Conservation (phyloP, 2,888 invertebrate species). For the Ariolimax columbianus region DNA sequence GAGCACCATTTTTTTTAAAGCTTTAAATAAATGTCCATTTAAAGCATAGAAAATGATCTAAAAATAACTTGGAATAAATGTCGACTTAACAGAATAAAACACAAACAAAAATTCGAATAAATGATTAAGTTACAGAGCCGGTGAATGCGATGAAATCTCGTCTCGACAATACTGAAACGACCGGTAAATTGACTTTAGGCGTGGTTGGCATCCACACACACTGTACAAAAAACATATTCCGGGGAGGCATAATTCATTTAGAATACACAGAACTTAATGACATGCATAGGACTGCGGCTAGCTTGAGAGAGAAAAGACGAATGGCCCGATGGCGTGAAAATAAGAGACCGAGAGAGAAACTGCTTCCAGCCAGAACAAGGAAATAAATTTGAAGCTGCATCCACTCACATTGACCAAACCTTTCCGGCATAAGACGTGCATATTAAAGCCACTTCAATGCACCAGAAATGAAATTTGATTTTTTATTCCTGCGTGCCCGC, state of each 20-base stretch:
- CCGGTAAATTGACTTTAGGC: not conserved
- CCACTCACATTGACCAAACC: slow-evolving; percentile 42
- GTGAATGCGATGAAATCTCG: not conserved
- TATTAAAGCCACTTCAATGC: slow-evolving; percentile 45
- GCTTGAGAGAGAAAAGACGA: slow-evolving; percentile 8
- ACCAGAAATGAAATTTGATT: slow-evolving; percentile 46
- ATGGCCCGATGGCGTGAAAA: slow-evolving; percentile 26
- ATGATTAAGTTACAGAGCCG: not conserved
- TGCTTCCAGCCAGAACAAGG: slow-evolving; percentile 19
- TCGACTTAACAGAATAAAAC: not conserved
- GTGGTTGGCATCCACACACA: not conserved
- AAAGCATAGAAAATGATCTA: too few species aligned
- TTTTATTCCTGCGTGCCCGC: slow-evolving; percentile 8
- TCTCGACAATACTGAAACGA: not conserved
- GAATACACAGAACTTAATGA: not conserved
- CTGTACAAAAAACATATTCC: not conserved
- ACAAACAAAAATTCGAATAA: not conserved
- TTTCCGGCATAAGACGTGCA: slow-evolving; percentile 35
- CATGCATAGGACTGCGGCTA: not conserved
- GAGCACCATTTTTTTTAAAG: too few species aligned
- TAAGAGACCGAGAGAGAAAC: not conserved
- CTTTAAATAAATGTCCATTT: too few species aligned
- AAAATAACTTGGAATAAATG: too few species aligned
- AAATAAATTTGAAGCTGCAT: slow-evolving; percentile 43
- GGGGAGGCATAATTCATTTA: not conserved